Base-by-base conservation (phyloP, 2,797 vertebrate species). In the Acanthornis magna region DNA sequence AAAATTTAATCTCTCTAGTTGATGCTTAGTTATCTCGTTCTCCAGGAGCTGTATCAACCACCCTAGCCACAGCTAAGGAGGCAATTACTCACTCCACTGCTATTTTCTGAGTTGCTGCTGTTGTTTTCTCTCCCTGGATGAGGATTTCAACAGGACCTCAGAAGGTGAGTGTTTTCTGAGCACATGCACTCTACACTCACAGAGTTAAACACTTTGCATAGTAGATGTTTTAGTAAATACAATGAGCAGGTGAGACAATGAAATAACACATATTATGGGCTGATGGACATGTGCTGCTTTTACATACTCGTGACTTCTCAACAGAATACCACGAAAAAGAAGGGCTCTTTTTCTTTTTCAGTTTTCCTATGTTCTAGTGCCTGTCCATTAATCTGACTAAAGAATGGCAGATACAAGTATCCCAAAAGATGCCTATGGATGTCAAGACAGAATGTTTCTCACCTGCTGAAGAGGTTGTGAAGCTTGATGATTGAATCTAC, bases 301-400 rank as follows among this genome's bases (percentile, higher is more conserved):
- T 51, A 51, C 60, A 34, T 32, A 51, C 12, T 70, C 17, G 13
- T 87, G 50, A 60, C 15, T 91, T 81, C 71, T 92, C 50, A 81
- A 47, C 8, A 53, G 42, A 82, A 65, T 54, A 57, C 2, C 10
- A 43, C 29, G 18, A 38, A n/a, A 54, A 8, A 18, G 9, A 30
- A 20, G 2, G 4, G 2, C 1, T 15, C 7, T 66, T 32, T 45
- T 0, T 60, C 75, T 25, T 19, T 21, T 10, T 4, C 21, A 26
- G 5, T 68, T 88, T 92, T 79, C 14, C 6, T 32, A 1, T 48
- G 21, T 80, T 42, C 9, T 57, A 57, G 18, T 29, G 23, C 21
- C 61, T 62, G 21, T n/a, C 29, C 16, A 23, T 61, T 51, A 71
- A 47, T 38, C 36, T n/a, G 92, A 82, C 16, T 77, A 34, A 90